A percentile compares a stretch with the other conserved stretches of the same genome.
Evolutionary conservation across 2,113 vertebrate genomes (phyloP).

Genomic region (Hymenochirus boettgeri): DNA sequence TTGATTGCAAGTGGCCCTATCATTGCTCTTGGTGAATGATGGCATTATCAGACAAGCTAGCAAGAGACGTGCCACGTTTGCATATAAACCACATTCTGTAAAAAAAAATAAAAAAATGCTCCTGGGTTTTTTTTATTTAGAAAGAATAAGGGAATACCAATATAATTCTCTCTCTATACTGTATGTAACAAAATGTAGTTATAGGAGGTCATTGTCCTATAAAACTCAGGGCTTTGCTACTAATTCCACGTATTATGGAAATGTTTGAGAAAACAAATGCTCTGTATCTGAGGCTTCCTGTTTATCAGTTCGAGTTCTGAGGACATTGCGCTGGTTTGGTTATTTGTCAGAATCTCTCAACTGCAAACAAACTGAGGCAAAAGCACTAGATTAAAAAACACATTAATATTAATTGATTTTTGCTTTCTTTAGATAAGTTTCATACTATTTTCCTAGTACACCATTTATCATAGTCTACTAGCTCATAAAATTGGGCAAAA

Average conservation of each 20-base stretch:
- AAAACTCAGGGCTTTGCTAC: neutral
- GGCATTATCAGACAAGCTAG: slow-evolving; percentile 32
- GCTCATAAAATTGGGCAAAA: neutral
- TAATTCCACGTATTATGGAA: neutral
- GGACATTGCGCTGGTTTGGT: neutral
- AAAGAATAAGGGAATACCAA: neutral
- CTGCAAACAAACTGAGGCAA: neutral
- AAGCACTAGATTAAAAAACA: slow-evolving; percentile 5
- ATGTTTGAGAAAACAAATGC: neutral
- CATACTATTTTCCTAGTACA: neutral
- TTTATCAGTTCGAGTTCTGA: neutral
- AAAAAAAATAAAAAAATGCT: neutral
- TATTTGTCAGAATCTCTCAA: neutral
- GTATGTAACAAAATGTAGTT: neutral
- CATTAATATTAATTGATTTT: slow-evolving; percentile 2
- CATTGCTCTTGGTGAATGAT: slow-evolving; percentile 43
- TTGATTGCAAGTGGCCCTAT: slow-evolving; percentile 35
- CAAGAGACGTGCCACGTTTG: slow-evolving; percentile 7
- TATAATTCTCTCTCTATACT: neutral
- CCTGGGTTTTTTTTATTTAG: neutral
- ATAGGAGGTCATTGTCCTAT: neutral
- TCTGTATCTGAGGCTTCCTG: neutral
- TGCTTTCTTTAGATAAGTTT: neutral
- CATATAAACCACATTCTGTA: slow-evolving; percentile 29
- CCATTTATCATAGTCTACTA: neutral